These are phyloP conservation scores for Podargus strigoides DNA, from an alignment of 2,797 vertebrate genomes.

Conservation along the genomic window DNA sequence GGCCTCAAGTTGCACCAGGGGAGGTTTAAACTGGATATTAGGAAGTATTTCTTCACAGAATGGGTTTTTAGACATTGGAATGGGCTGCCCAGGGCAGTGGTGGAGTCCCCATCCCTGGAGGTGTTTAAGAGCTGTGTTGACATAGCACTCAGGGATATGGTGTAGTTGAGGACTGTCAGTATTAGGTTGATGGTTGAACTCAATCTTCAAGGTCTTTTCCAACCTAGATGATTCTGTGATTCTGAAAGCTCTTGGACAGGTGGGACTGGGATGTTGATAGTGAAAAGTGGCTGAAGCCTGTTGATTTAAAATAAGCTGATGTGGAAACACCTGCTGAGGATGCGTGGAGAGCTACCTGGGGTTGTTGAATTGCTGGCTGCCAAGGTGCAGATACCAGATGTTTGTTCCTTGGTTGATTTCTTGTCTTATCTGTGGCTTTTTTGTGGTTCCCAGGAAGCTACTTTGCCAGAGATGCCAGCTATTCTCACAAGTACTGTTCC, in stretches of 20 bases:
- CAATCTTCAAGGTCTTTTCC: too few relatives aligned
- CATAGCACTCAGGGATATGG: too few relatives aligned
- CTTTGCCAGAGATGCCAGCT: conserved; percentile 88
- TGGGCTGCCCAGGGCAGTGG: too few relatives aligned
- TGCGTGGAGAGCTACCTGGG: neutral
- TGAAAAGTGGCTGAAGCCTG: neutral
- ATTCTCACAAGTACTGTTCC: conserved; percentile 84
- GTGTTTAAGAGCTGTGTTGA: too few relatives aligned
- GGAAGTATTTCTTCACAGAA: too few relatives aligned
- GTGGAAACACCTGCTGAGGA: neutral
- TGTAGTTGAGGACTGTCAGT: too few relatives aligned
- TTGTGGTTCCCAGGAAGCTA: conserved; percentile 85
- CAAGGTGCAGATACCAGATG: fast-evolving
- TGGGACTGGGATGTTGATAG: neutral
- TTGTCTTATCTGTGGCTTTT: neutral
- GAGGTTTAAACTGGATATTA: too few relatives aligned
- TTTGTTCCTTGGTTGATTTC: neutral
- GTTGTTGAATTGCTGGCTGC: neutral
- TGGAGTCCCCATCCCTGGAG: too few relatives aligned
- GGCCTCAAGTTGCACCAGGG: too few relatives aligned
- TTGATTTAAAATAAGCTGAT: fast-evolving
- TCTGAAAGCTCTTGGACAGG: neutral
- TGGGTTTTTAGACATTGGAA: too few relatives aligned
- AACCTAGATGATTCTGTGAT: too few relatives aligned
- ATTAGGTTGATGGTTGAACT: too few relatives aligned